Evolutionary conservation across 2,797 vertebrate species (phyloP), one percentile per base, ranked within the genome.

Genomic region (Gastrophryne carolinensis): DNA sequence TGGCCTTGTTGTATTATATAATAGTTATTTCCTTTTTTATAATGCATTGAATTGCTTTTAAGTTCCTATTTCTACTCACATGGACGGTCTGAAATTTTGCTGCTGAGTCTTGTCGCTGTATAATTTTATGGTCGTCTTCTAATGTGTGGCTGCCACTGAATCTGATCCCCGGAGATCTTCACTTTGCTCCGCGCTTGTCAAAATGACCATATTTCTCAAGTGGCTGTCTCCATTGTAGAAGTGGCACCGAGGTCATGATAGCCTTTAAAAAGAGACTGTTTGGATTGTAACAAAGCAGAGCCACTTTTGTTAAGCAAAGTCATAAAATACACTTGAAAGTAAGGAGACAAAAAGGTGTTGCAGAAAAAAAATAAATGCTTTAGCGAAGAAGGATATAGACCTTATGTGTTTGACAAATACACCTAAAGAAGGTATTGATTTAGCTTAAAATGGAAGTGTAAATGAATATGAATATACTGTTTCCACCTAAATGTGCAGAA

Each of bases 231-330:
- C 75, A 79, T 80, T 84, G 80, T 79, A 82, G 37, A 57, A 84
- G 60, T 70, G 66, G 63, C 72, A 66, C 35, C 35, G 66, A 72
- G 75, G 57, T 71, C 64, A 21, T 78, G 80, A 80, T 57, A 78
- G 77, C 78, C 66, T 69, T 56, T 87, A 83, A 86, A 71, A 83
- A 79, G 80, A 75, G 64, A 66, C 47, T 70, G 75, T 82, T 81
- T 82, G 83, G 30, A 47, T 68, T 73, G 32, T 80, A 80, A 79
- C 47, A 77, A 64, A 21, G 54, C 76, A 56, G 39, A 67, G 0
- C 0, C 68, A 76, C 84, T 82, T 0, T 0, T 80, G 67, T 17
- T 60, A 44, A 79, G 62, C 79, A 80, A 82, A 63, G 57, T 23
- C 37, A 82, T 80, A 84, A 84, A 73, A 81, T 21, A 54, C 13